Base-by-base conservation (phyloP, 2,888 invertebrate species). In the Escarpia spicata region DNA sequence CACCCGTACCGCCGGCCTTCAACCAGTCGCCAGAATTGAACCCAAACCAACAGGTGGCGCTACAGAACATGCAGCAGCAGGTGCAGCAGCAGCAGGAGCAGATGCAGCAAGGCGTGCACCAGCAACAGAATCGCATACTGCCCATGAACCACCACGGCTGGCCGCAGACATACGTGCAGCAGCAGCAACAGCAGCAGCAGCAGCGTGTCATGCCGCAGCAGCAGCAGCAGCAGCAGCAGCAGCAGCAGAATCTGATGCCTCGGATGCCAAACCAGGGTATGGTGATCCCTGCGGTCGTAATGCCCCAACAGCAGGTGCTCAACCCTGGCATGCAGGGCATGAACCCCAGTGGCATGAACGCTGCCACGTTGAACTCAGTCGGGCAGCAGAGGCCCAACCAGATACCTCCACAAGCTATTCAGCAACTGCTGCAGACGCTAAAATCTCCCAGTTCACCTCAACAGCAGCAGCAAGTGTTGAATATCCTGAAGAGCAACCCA, bases 401-500 rank as follows among this genome's bases (percentile, higher is more conserved):
- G 91, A 96, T 96, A 44, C 94, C 97, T 52, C 96, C 96, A 91
- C 96, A 98, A 96, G 96, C 96, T 43, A 94, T 97, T 52, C 96
- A 96, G 92, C 96, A 98, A 96, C 97, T 99, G 43, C 98, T 99
- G 97, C 98, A 98, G 95, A 98, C 98, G 93, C 97, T 99, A 92
- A 98, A 98, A 95, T 98, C 98, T 95, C 99, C 99, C 92, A 98
- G 98, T 95, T 98, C 98, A 52, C 98, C 98, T 94, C 98, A 99
- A 96, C 99, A 99, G 96, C 99, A 99, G 96, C 98, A 98, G 96
- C 98, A 98, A 97, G 96, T 97, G 98, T 97, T 99, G 94, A 98
- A 98, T 95, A 98, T 99, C 95, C 97, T 99, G 94, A 99, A 99
- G 97, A 98, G 98, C 94, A 98, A 99, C 97, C 99, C 99, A 90